Evolutionary conservation across 2,888 invertebrate genomes (phyloP).

Genomic region (Meteorus cinctellus): DNA sequence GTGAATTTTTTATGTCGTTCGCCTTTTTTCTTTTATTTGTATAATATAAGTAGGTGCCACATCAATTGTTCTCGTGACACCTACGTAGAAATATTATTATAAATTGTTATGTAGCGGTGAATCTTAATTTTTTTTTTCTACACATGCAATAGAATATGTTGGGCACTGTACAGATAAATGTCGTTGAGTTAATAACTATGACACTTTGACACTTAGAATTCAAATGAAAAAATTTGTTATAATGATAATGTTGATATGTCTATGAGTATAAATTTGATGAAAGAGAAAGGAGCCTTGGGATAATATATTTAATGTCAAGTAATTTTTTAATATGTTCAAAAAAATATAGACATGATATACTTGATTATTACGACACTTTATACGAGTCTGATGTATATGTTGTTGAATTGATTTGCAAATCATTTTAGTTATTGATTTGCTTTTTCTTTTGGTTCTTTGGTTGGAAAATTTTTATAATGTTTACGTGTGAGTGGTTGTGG

Average conservation of each 20-base stretch:
- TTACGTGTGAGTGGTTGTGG: neutral
- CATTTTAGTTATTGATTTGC: neutral
- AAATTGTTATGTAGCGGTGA: neutral
- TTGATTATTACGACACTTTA: slow-evolving; percentile 26
- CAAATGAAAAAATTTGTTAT: neutral
- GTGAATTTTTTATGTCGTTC: neutral
- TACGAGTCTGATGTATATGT: slow-evolving; percentile 2
- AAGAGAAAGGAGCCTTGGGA: slow-evolving; percentile 34
- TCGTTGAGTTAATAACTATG: slow-evolving; percentile 10
- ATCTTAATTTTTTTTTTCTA: neutral
- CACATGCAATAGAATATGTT: neutral
- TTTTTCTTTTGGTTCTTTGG: neutral
- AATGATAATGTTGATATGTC: neutral
- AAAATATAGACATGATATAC: slow-evolving; percentile 19
- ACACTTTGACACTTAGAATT: neutral
- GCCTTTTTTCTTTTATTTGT: neutral
- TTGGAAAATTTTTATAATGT: neutral
- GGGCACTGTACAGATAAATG: neutral
- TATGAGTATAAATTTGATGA: slow-evolving; percentile 1
- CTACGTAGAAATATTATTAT: neutral
- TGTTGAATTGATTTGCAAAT: slow-evolving; percentile 25
- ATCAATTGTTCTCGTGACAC: neutral
- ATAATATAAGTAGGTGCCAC: neutral
- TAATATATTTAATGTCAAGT: slow-evolving; percentile 24
- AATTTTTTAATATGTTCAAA: slow-evolving; percentile 22